A percentile compares a stretch with the other conserved stretches of the same genome.
phyloP scores from a whole-genome alignment of 2,113 vertebrate species.

The Brienomyrus longianalis region DNA sequence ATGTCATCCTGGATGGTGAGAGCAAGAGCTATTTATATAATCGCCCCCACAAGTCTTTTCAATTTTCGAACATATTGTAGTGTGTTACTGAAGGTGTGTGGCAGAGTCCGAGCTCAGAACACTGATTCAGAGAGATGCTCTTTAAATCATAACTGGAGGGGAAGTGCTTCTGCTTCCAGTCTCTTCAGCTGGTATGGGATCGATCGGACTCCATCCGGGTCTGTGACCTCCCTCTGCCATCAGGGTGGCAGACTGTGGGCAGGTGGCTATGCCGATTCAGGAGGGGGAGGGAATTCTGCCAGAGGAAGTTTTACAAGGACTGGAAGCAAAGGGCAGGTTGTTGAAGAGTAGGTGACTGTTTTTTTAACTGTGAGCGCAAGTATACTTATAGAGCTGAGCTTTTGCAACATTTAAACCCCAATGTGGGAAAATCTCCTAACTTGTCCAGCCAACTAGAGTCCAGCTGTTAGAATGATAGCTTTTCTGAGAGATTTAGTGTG shows the following conservation, averaged over 20 bases:
- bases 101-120: background rate
- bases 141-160: background rate
- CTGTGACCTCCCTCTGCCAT: background rate
- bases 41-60: background rate
- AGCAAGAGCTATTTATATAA: background rate
- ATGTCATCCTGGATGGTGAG: constrained; percentile 75
- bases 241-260: background rate
- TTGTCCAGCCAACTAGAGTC: background rate
- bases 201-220: background rate
- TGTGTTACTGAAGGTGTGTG: background rate
- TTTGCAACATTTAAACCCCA: background rate
- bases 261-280: background rate
- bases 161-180: background rate
- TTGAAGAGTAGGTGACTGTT: background rate
- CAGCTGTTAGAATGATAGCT: background rate
- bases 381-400: background rate
- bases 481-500: background rate
- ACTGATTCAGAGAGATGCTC: background rate
- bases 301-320: background rate
- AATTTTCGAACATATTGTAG: background rate
- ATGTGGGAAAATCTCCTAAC: background rate
- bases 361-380: background rate
- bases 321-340: background rate
- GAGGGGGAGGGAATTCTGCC: background rate
- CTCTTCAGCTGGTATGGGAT: background rate